Evolutionary conservation across 1,140 invertebrate species (phyloP).

Genomic region (Drosophila busckii): DNA sequence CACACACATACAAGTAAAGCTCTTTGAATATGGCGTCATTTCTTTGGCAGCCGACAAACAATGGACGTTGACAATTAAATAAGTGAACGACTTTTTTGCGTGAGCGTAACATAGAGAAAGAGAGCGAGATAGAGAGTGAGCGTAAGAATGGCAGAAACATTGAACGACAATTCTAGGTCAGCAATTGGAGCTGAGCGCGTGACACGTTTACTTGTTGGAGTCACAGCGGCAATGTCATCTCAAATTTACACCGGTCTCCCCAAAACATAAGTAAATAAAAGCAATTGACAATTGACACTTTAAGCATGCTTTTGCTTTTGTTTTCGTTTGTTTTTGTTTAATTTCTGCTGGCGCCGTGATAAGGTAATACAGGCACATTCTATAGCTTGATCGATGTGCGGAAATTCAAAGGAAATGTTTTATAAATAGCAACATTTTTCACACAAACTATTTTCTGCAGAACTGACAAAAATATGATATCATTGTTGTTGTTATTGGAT

Average conservation of each 20-base stretch:
- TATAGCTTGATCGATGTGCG: constrained; percentile 46
- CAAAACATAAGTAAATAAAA: constrained; percentile 5
- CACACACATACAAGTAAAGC: neutral
- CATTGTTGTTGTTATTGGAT: constrained; percentile 10
- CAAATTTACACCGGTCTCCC: neutral
- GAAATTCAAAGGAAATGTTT: constrained; percentile 26
- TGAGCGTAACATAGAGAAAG: constrained; percentile 20
- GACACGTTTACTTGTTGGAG: constrained; percentile 5
- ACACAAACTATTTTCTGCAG: constrained; percentile 35
- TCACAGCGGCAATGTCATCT: constrained; percentile 1
- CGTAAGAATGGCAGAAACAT: too few species aligned
- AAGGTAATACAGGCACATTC: constrained; percentile 1
- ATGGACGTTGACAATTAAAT: constrained; percentile 57
- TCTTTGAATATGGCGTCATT: constrained; percentile 55
- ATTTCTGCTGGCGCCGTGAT: constrained; percentile 24
- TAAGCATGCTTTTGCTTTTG: constrained; percentile 16
- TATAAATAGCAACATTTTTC: constrained; percentile 52
- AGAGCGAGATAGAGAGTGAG: constrained; percentile 1
- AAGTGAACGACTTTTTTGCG: constrained; percentile 40
- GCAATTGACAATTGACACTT: constrained; percentile 14
- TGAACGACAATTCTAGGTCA: constrained; percentile 58
- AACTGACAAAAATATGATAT: constrained; percentile 45
- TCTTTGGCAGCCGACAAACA: constrained; percentile 38
- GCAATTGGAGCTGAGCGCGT: constrained; percentile 45
- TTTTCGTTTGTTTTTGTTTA: neutral